Evolutionary conservation across 2,797 vertebrate genomes (phyloP).

Genomic region (Fringilla coelebs): DNA sequence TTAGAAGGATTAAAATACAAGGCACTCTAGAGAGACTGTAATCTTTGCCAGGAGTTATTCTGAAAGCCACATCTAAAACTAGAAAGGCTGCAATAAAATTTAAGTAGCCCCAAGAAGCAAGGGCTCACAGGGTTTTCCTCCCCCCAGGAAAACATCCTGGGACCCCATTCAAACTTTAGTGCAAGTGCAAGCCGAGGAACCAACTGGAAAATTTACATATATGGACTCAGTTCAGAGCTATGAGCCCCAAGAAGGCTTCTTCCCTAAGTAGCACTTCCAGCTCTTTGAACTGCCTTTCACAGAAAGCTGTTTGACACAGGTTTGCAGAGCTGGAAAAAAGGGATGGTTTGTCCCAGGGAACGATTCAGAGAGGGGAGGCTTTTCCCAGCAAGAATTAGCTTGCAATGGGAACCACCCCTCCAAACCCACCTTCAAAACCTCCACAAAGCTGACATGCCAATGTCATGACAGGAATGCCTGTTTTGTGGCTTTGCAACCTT

Average conservation of each 20-base stretch:
- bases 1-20: not conserved
- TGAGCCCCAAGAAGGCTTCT: not conserved
- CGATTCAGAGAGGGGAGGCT: not conserved
- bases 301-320: not conserved
- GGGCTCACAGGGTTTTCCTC: not conserved
- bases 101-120: not conserved
- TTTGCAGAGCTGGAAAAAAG: not conserved
- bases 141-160: not conserved
- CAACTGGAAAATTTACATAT: not conserved
- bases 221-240: not conserved
- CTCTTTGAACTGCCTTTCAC: not conserved
- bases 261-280: not conserved
- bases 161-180: not conserved
- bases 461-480: not conserved
- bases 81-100: not conserved
- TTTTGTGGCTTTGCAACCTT: not conserved
- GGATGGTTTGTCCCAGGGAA: not conserved
- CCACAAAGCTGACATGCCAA: not conserved
- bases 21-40: not conserved
- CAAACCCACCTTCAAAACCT: not conserved
- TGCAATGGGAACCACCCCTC: not conserved
- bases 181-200: not conserved
- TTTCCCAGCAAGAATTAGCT: not conserved
- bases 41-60: not conserved
- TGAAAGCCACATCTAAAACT: not conserved